These are phyloP conservation scores for Caenorhabditis auriculariae DNA, from an alignment of 2,888 invertebrate genomes.

Conservation along the genomic window DNA sequence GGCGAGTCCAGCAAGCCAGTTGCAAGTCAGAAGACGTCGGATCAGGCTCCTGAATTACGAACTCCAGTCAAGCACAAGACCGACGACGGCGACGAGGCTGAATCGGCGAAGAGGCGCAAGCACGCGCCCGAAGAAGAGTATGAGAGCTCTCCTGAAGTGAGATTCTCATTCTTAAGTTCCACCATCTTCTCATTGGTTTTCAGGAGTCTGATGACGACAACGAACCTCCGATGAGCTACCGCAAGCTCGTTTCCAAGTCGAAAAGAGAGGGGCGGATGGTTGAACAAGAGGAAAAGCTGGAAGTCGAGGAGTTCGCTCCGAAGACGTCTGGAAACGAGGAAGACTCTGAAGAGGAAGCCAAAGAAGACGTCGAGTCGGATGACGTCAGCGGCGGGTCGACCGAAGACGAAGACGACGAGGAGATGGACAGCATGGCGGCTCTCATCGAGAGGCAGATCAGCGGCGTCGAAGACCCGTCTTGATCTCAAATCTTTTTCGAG, in stretches of 20 bases:
- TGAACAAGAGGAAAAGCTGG: too few relatives aligned
- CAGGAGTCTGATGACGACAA: slow-evolving; percentile 13
- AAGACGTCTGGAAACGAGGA: too few relatives aligned
- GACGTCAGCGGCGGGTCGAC: not conserved
- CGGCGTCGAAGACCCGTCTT: too few relatives aligned
- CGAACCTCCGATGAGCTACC: slow-evolving; percentile 10
- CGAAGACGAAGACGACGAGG: slow-evolving; percentile 17
- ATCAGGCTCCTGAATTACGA: slow-evolving; percentile 4
- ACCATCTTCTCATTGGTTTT: not conserved
- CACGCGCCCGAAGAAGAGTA: slow-evolving; percentile 27
- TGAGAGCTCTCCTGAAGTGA: slow-evolving; percentile 7
- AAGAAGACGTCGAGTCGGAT: not conserved
- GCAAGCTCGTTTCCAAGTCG: slow-evolving; percentile 10
- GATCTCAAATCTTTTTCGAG: too few relatives aligned
- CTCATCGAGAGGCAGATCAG: slow-evolving; percentile 39
- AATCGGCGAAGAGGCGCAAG: slow-evolving; percentile 9
- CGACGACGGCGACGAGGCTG: slow-evolving; percentile 2
- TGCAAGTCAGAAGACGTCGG: too few relatives aligned
- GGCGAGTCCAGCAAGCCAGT: too few relatives aligned
- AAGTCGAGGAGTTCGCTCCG: too few relatives aligned
- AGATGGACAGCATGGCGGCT: slow-evolving; percentile 46
- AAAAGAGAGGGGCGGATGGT: slow-evolving; percentile 20
- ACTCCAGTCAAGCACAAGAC: not conserved
- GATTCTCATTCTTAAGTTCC: not conserved
- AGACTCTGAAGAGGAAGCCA: not conserved